phyloP scores from a whole-genome alignment of 2,113 vertebrate species.

The Sus scrofa region T2T-Sscrofa CM000818.6:109583501-109584000 shows the following conservation, averaged over 20 bases:
- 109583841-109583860: neutral
- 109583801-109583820: constrained; percentile 42
- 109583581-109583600: neutral
- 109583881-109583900: neutral
- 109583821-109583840: neutral
- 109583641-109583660: neutral
- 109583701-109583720: constrained; percentile 47
- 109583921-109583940: neutral
- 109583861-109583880: neutral
- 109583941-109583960: neutral
- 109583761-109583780: constrained; percentile 6
- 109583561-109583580: neutral
- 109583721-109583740: constrained; percentile 53
- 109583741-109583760: constrained; percentile 54
- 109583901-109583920: neutral
- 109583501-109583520: neutral
- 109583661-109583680: neutral
- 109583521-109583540: neutral
- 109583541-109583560: neutral
- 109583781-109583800: constrained; percentile 41
- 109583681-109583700: neutral
- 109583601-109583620: neutral
- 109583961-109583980: neutral
- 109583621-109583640: neutral
- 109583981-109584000: neutral